A percentile compares a stretch with the other conserved stretches of the same genome.
Conservation (phyloP, 2,888 invertebrate genomes). For the Sarcophaga carnaria region DNA sequence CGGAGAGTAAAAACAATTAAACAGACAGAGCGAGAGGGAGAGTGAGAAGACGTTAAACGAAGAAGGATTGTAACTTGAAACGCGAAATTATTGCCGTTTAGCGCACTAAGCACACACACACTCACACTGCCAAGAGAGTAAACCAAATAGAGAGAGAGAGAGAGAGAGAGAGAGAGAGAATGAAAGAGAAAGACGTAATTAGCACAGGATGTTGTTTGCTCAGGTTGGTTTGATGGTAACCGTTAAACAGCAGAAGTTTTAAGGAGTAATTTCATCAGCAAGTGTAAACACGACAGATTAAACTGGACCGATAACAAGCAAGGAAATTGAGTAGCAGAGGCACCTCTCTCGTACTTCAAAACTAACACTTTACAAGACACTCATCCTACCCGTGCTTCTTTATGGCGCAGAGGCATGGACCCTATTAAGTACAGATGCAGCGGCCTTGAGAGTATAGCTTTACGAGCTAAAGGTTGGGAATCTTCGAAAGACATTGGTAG, state of each 20-base stretch:
- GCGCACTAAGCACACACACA: not conserved
- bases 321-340: no score
- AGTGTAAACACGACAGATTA: not conserved
- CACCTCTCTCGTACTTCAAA: no score
- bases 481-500: no score
- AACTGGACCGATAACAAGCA: no score
- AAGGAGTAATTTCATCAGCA: not conserved
- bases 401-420: no score
- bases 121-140: not conserved
- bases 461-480: no score
- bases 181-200: not conserved
- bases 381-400: no score
- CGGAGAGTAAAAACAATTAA: not conserved
- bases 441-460: no score
- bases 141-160: not conserved
- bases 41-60: not conserved
- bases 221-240: not conserved
- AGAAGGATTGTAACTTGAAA: conserved; percentile 54
- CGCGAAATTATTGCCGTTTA: conserved; percentile 54
- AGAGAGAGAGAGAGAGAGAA: not conserved
- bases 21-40: not conserved
- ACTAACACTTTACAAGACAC: no score
- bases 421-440: no score
- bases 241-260: not conserved
- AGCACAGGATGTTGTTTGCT: conserved; percentile 39